Conservation (phyloP, 2,888 invertebrate genomes). For the Hyalella azteca region DNA sequence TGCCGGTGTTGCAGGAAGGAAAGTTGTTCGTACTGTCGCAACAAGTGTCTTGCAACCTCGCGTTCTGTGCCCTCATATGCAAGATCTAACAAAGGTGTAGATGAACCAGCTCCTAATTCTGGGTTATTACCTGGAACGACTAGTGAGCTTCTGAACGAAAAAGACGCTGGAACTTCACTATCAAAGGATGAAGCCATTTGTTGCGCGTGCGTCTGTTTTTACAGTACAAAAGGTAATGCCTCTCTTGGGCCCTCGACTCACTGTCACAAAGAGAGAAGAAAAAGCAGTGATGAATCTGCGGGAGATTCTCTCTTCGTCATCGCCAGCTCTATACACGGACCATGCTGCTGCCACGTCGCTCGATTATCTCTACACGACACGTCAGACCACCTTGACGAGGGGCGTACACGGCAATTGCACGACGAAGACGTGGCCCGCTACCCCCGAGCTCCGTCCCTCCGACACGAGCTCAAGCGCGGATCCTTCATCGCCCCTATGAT, state of each 20-base stretch:
- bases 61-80: background rate
- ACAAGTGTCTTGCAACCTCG: background rate
- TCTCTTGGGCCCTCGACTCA: too few species aligned
- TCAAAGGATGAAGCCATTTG: background rate
- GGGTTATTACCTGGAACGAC: too few species aligned
- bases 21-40: background rate
- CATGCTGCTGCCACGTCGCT: background rate
- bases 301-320: background rate
- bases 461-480: background rate
- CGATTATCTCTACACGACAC: too few species aligned
- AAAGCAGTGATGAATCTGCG: background rate
- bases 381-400: too few species aligned
- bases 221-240: too few species aligned
- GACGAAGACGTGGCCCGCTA: too few species aligned
- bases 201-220: background rate
- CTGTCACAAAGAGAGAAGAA: background rate
- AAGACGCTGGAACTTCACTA: too few species aligned
- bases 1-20: background rate
- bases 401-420: too few species aligned
- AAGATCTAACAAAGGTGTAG: background rate
- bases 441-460: too few species aligned
- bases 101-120: background rate
- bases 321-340: background rate
- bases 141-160: too few species aligned
- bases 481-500: slow-evolving; percentile 24